phyloP scores from a whole-genome alignment of 2,797 vertebrate genomes.

The Eulemur albifrons region DNA sequence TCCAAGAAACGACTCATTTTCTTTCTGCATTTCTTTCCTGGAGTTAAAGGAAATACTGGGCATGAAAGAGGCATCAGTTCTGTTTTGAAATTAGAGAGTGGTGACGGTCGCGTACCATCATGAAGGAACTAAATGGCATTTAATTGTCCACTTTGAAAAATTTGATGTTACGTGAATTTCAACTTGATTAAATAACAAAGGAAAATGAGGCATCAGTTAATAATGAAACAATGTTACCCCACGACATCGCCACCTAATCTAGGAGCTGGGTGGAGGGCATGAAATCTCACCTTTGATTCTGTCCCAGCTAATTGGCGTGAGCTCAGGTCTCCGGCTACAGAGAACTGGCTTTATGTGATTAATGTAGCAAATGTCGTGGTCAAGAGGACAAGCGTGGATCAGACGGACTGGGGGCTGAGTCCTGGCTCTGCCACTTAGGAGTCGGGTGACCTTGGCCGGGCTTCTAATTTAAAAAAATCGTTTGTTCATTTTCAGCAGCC shows the following conservation, averaged over 20 bases:
- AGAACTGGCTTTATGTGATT: neutral
- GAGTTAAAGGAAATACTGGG: neutral
- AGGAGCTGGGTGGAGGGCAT: too few relatives aligned
- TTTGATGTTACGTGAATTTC: neutral
- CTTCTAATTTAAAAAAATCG: slow-evolving; percentile 41
- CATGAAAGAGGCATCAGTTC: rapidly evolving
- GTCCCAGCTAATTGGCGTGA: neutral
- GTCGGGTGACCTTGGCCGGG: slow-evolving; percentile 44
- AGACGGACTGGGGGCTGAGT: neutral
- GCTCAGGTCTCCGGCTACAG: neutral
- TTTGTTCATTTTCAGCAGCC: slow-evolving; percentile 34
- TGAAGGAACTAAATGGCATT: neutral
- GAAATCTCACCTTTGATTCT: neutral
- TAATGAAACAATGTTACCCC: neutral
- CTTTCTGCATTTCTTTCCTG: too few relatives aligned
- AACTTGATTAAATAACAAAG: neutral
- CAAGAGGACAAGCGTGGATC: slow-evolving; percentile 32
- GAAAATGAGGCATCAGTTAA: neutral
- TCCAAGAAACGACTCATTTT: too few relatives aligned
- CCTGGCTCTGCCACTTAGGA: neutral
- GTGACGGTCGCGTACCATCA: rapidly evolving
- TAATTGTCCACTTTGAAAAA: rapidly evolving
- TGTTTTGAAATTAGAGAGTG: rapidly evolving
- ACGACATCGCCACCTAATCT: rapidly evolving
- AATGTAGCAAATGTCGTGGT: slow-evolving; percentile 61